Base-by-base conservation (phyloP, 1,140 invertebrate species). In the Dendrolimus punctatus region DNA sequence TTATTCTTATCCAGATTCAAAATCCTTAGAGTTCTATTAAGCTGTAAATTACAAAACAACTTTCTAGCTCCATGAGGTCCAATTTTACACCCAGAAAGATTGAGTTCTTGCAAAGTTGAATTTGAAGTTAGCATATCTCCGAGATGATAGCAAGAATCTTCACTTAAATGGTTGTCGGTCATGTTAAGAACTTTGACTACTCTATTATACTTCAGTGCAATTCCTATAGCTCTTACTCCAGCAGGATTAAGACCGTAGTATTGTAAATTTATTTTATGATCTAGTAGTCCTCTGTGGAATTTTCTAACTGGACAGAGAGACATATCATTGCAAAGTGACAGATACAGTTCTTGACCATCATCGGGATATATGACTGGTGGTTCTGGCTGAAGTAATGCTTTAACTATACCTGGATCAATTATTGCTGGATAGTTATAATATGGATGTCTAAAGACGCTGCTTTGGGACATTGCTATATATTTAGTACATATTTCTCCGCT, bases 361-460 rank as follows among this genome's bases (percentile, higher is more conserved):
- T 76, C 71, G 39, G 85, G 63, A 58, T 76, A 84, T 8, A 64
- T 57, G 5, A 70, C 41, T 54, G 63, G 60, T 42, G 70, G 61
- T 64, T 86, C 80, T 55, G 71, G 75, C 56, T 70, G 66, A 9
- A 82, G 61, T 56, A 88, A 70, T 5, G 87, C 87, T 41, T 68
- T 64, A 39, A 72, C 58, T 10, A 89, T 84, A 6, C 87, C 87
- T n/a, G 88, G 88, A 63, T 89, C 87, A 53, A 51, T 43, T 5
- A 88, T 65, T 5, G 76, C 74, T 5, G 87, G 87, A 56, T 88
- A 89, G 49, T 73, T 71, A 58, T 78, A 89, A 43, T 87, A 81
- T n/a, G 80, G 76, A 57, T 89, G 85, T 46, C 65, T 66, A 3
- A 81, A 55, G 5, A 89, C 46, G 6, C 80, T 84, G 58, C 87